Evolutionary conservation across 2,888 invertebrate genomes (phyloP).

Genomic region (Philopedon plagiatum): DNA sequence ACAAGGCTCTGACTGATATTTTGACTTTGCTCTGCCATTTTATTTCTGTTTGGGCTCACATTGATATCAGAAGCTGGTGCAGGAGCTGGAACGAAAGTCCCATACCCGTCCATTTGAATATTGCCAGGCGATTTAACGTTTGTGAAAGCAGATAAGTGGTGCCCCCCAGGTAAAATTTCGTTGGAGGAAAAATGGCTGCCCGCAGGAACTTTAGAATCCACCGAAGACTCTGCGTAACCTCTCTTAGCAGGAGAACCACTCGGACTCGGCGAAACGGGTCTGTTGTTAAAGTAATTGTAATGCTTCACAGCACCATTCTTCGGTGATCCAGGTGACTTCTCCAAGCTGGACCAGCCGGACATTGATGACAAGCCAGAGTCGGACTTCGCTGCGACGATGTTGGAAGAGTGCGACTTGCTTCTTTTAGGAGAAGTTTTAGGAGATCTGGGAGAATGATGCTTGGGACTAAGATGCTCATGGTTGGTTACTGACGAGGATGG

Average conservation of each 20-base stretch:
- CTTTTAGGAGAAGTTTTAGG: conserved; percentile 82
- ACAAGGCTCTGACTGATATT: not conserved
- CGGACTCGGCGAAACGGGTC: conserved; percentile 52
- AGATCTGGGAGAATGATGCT: conserved; percentile 79
- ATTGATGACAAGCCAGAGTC: conserved; percentile 90
- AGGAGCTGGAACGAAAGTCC: conserved; percentile 72
- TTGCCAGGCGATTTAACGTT: conserved; percentile 71
- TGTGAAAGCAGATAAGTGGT: conserved; percentile 72
- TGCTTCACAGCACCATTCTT: conserved; percentile 69
- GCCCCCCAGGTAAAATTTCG: conserved; percentile 68
- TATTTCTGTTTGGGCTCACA: conserved; percentile 70
- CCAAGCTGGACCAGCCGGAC: conserved; percentile 89
- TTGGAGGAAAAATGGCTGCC: conserved; percentile 56
- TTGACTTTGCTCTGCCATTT: conserved; percentile 65
- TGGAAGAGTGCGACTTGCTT: conserved; percentile 73
- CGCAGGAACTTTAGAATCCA: conserved; percentile 69
- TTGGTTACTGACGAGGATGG: conserved; percentile 64
- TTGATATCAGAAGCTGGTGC: conserved; percentile 70
- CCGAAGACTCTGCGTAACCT: conserved; percentile 72
- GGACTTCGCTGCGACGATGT: conserved; percentile 83
- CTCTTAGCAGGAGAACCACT: conserved; percentile 38
- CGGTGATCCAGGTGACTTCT: conserved; percentile 88
- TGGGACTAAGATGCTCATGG: conserved; percentile 75
- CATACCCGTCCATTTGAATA: conserved; percentile 69
- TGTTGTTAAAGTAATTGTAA: conserved; percentile 53